Evolutionary conservation across 2,888 invertebrate genomes (phyloP).

Genomic region (Oxycera nigricornis): DNA sequence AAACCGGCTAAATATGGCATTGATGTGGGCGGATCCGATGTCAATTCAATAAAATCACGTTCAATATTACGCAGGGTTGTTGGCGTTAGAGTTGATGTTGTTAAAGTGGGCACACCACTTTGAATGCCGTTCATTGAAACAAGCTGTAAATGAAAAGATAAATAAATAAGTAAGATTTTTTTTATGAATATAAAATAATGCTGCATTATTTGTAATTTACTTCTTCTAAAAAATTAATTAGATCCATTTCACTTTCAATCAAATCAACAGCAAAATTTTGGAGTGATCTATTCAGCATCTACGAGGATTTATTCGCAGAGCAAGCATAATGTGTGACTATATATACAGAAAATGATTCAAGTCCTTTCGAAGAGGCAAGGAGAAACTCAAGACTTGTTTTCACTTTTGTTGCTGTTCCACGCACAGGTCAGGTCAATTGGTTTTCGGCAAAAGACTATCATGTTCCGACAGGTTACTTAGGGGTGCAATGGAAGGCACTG

Average conservation of each 20-base stretch:
- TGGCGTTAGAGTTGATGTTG: conserved; percentile 92
- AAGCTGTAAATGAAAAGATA: conserved; percentile 69
- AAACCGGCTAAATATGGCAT: conserved; percentile 89
- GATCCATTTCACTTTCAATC: not conserved
- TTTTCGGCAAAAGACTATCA: no score
- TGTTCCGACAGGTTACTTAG: no score
- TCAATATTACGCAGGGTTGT: conserved; percentile 92
- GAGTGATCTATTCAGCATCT: not conserved
- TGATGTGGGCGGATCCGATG: conserved; percentile 76
- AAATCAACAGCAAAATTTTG: not conserved
- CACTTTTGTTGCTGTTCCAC: no score
- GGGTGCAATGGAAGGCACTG: no score
- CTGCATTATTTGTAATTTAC: not conserved
- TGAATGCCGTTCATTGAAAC: conserved; percentile 84
- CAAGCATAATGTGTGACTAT: no score
- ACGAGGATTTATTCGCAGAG: no score
- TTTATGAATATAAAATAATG: not conserved
- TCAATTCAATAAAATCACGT: conserved; percentile 88
- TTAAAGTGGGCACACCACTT: conserved; percentile 89
- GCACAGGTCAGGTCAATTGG: no score
- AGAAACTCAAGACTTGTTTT: no score
- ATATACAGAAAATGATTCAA: no score
- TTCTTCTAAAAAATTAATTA: not conserved
- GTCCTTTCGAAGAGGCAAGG: no score
- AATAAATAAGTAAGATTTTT: conserved; percentile 18